Base-by-base conservation (phyloP, 1,140 invertebrate species). In the Nautilus pompilius region DNA sequence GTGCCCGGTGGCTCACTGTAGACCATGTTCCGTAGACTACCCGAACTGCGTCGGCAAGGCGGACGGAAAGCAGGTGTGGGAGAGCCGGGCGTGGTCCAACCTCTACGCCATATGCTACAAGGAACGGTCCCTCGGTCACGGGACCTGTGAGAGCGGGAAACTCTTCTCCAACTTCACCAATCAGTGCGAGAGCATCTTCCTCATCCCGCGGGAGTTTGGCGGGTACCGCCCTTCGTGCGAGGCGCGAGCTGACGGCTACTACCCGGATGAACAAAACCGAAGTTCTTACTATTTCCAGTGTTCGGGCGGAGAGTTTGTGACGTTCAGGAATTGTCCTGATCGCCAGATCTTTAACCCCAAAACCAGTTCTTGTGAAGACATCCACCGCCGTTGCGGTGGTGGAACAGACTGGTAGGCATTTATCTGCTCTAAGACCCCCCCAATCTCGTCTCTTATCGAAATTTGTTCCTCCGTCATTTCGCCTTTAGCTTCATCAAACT, bases 1-100 rank as follows among this genome's bases (percentile, higher is more conserved):
- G 29, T 75, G 73, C 63, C 62, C 60, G 17, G 71, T 68, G 55
- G 63, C 71, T 13, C 67, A 75, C 48, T 75, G 73, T 57, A 68
- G 66, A 1, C 62, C 66, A 4, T 74, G 72, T 66, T 66, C 66
- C 58, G 58, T 69, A 10, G 36, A 62, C 0, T 70, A 71, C 49
- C 66, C 69, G 20, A 70, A 63, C 30, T 74, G 72, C 53, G 36
- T 65, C 10, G 68, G 63, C 15, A 56, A 58, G 15, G 29, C 10
- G 5, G 68, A 72, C 30, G 72, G 72, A 3, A 51, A 68, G 5
- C 71, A 74, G 29, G 62, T 68, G 10, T 72, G 70, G 62, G 66
- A 70, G 13, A 71, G 69, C 0, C 62, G 66, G 29, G 66, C 70
- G 32, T 71, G 70, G 63, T 63, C 65, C 3, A 69, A 69, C 3